Percentiles rank a stretch among this genome's conserved stretches.
phyloP scores from a whole-genome alignment of 2,797 vertebrate genomes.

The Zalophus californianus region DNA sequence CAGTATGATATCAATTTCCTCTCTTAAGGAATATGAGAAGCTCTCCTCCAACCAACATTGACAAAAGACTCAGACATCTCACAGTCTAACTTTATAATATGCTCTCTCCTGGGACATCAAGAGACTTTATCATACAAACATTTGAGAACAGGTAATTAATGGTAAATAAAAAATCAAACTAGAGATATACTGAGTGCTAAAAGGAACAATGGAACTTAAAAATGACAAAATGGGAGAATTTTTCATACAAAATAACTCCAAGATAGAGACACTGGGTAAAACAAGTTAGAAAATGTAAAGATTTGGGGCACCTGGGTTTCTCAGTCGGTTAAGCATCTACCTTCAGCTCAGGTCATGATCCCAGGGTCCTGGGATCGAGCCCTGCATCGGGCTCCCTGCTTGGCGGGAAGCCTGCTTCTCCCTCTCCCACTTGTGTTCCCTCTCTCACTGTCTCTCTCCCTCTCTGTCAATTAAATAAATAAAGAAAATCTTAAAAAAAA shows the following conservation, averaged over 20 bases:
- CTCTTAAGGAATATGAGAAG: constrained; percentile 71
- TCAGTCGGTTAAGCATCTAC: too few relatives aligned
- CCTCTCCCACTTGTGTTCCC: too few relatives aligned
- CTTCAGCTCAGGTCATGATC: too few relatives aligned
- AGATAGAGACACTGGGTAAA: not conserved
- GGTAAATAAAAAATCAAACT: constrained; percentile 43
- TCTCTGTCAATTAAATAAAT: too few relatives aligned
- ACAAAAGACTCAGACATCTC: constrained; percentile 69
- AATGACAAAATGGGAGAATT: not conserved
- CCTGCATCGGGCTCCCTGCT: too few relatives aligned
- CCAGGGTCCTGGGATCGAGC: too few relatives aligned
- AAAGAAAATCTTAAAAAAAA: not conserved
- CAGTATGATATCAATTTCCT: constrained; percentile 62
- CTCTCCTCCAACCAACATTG: constrained; percentile 62
- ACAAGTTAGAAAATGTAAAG: not conserved
- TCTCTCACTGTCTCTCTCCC: too few relatives aligned
- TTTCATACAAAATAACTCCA: not conserved
- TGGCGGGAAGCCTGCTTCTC: too few relatives aligned
- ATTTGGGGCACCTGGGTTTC: too few relatives aligned
- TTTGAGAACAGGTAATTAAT: constrained; percentile 63
- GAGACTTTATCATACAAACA: constrained; percentile 51
- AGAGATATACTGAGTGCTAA: not conserved
- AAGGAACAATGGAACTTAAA: not conserved
- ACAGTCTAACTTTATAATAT: constrained; percentile 71
- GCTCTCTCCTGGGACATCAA: constrained; percentile 40